phyloP scores from a whole-genome alignment of 2,113 vertebrate species.

The Trachemys scripta region DNA sequence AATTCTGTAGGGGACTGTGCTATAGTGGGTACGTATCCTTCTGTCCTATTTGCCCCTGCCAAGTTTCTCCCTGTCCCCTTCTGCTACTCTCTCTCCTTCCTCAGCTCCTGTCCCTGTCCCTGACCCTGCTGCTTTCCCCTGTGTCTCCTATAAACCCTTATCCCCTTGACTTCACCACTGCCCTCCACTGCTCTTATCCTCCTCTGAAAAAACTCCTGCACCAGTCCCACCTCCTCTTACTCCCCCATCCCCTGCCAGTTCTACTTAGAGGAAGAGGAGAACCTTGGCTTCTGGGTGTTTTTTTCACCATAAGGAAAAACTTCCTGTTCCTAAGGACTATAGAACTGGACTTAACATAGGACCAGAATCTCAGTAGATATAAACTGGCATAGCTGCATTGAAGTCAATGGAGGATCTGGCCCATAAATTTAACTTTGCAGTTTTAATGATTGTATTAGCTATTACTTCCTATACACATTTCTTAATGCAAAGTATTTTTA shows the following conservation, averaged over 20 bases:
- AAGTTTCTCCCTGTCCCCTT: not conserved
- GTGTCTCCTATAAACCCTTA: not conserved
- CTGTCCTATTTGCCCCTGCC: not conserved
- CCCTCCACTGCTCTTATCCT: not conserved
- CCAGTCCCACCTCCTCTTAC: too few relatives aligned
- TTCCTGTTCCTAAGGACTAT: not conserved
- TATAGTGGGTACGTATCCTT: not conserved
- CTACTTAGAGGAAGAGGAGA: fast-evolving
- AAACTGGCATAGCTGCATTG: not conserved
- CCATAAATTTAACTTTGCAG: not conserved
- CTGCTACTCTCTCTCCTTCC: not conserved
- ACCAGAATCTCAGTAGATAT: not conserved
- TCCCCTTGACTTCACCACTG: not conserved
- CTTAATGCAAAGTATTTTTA: not conserved
- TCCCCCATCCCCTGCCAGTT: too few relatives aligned
- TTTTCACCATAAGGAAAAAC: not conserved
- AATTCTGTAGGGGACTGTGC: not conserved
- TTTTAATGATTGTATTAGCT: not conserved
- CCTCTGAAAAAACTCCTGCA: not conserved
- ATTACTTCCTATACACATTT: not conserved
- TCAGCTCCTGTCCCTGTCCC: not conserved
- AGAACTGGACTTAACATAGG: not conserved
- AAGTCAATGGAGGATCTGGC: not conserved
- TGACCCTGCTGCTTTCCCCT: not conserved
- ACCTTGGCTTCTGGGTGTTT: not conserved